phyloP scores from a whole-genome alignment of 2,888 invertebrate genomes.

The Drosophila acutilabella region DNA sequence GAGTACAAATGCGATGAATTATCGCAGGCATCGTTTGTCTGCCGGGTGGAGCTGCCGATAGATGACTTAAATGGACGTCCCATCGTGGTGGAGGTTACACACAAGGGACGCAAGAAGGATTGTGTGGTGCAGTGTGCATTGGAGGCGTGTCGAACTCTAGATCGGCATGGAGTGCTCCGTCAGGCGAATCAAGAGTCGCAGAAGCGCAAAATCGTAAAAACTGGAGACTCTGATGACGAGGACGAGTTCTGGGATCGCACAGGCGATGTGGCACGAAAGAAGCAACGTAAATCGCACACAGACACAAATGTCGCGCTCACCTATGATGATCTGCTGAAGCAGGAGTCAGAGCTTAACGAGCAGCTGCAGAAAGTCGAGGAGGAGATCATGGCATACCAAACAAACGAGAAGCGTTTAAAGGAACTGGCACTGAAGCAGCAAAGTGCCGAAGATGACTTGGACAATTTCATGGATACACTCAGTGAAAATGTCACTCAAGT shows the following conservation, averaged over 20 bases:
- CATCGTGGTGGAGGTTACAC: constrained; percentile 93
- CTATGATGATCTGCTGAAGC: constrained; percentile 87
- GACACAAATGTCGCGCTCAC: constrained; percentile 85
- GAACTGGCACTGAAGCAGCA: constrained; percentile 56
- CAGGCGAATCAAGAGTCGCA: constrained; percentile 94
- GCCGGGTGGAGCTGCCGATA: constrained; percentile 93
- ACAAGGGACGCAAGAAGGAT: constrained; percentile 97
- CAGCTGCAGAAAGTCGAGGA: constrained; percentile 88
- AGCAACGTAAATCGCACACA: constrained; percentile 87
- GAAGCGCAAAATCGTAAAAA: constrained; percentile 92
- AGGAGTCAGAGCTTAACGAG: constrained; percentile 84
- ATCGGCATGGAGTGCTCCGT: constrained; percentile 93
- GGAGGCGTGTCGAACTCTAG: constrained; percentile 96
- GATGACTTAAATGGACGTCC: constrained; percentile 91
- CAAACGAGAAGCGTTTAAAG: constrained; percentile 83
- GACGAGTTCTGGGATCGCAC: constrained; percentile 98
- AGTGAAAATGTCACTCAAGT: constrained; percentile 86
- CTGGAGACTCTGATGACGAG: constrained; percentile 95
- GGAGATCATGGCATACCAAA: constrained; percentile 85
- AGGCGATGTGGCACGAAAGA: constrained; percentile 94
- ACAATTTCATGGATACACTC: constrained; percentile 92
- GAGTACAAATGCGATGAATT: constrained; percentile 95
- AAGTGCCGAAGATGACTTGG: constrained; percentile 89
- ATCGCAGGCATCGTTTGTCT: constrained; percentile 93
- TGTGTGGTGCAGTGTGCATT: constrained; percentile 96